Conservation (phyloP, 2,113 vertebrate genomes). For the Psephotus haematonotus region DNA sequence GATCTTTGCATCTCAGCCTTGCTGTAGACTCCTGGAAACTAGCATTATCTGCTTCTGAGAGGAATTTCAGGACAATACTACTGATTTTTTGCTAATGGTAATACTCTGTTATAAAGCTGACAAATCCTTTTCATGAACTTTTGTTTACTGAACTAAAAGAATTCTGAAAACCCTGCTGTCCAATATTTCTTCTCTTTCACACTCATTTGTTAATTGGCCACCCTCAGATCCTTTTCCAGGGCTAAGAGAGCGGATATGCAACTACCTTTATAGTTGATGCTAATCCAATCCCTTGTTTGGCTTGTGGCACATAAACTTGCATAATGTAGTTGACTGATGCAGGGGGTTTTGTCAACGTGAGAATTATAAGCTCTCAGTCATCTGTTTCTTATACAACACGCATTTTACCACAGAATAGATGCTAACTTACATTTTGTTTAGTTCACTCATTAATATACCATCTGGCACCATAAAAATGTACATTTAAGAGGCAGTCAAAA, state of each 20-base stretch:
- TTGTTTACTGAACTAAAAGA: background rate
- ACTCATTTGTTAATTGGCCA: constrained; percentile 34
- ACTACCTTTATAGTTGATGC: background rate
- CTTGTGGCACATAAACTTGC: background rate
- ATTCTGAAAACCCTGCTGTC: background rate
- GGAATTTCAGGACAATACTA: background rate
- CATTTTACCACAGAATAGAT: background rate
- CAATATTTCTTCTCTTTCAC: background rate
- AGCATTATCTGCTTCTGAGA: background rate
- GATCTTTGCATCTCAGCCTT: background rate
- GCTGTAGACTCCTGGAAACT: background rate
- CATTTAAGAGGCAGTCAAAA: background rate
- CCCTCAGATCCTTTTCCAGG: background rate
- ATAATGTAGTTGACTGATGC: background rate
- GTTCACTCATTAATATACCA: background rate
- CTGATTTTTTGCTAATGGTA: background rate
- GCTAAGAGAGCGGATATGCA: background rate
- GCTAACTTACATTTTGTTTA: background rate
- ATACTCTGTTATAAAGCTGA: background rate
- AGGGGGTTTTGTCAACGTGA: background rate
- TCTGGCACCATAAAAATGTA: background rate
- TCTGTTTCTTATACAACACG: background rate
- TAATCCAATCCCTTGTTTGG: background rate
- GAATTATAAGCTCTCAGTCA: background rate
- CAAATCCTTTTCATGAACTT: background rate